Conservation (phyloP, 2,797 vertebrate species). For the Bradypodion ventrale region DNA sequence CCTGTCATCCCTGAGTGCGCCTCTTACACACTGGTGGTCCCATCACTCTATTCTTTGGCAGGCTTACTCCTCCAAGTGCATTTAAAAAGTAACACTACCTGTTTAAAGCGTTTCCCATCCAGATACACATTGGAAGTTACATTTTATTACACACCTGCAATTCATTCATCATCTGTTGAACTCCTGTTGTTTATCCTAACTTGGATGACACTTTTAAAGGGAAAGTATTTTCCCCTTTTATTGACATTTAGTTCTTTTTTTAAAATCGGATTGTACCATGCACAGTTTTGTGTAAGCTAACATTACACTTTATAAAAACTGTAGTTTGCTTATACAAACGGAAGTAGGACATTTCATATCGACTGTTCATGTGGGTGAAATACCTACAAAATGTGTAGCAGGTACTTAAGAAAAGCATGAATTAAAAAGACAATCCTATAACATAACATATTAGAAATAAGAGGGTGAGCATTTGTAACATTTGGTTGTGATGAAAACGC, state of each 20-base stretch:
- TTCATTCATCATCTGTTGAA: not conserved
- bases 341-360: not conserved
- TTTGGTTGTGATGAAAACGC: not conserved
- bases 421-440: not conserved
- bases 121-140: not conserved
- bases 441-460: not conserved
- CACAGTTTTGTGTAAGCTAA: not conserved
- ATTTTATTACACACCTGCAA: not conserved
- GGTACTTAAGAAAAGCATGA: not conserved
- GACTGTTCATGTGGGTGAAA: not conserved
- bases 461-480: not conserved
- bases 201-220: not conserved
- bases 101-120: not conserved
- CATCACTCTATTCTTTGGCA: not conserved
- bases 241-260: not conserved
- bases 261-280: no score
- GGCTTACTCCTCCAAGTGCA: not conserved
- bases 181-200: not conserved
- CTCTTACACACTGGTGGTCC: not conserved
- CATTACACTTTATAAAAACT: no score
- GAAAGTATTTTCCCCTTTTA: not conserved
- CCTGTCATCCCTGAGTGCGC: slow-evolving; percentile 8
- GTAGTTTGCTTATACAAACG: no score
- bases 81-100: not conserved
- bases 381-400: not conserved